phyloP scores from a whole-genome alignment of 2,888 invertebrate species.

The Diplazon laetatorius region DNA sequence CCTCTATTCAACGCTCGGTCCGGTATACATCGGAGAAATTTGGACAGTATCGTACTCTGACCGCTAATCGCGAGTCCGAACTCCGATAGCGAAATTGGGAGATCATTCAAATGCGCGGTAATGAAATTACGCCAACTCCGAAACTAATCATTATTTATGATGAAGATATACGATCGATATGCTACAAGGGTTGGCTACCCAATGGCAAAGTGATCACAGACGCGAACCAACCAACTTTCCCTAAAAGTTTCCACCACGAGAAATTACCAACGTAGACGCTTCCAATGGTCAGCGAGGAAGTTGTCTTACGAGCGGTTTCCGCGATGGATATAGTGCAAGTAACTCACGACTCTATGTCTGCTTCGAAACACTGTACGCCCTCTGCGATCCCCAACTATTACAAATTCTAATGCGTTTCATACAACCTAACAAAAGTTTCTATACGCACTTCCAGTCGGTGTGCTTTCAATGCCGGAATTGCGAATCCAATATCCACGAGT shows the following conservation, averaged over 20 bases:
- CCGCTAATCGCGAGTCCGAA: too few species aligned
- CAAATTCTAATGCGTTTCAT: conserved; percentile 58
- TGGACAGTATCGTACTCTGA: too few species aligned
- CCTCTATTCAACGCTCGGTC: too few species aligned
- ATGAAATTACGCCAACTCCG: neutral
- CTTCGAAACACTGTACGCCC: conserved; percentile 28
- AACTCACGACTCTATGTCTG: conserved; percentile 22
- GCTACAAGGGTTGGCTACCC: neutral
- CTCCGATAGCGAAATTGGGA: too few species aligned
- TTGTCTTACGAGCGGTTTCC: conserved; percentile 49
- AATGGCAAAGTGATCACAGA: neutral
- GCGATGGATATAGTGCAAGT: conserved; percentile 16
- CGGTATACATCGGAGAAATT: too few species aligned
- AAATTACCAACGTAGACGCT: conserved; percentile 70
- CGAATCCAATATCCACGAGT: conserved; percentile 51
- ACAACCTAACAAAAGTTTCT: conserved; percentile 12
- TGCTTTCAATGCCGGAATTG: neutral
- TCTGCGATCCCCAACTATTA: conserved; percentile 39
- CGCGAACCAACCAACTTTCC: conserved; percentile 31
- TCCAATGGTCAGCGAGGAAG: conserved; percentile 61
- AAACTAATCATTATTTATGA: conserved; percentile 44
- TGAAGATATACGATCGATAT: conserved; percentile 32
- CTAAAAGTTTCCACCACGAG: conserved; percentile 58
- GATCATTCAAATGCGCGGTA: neutral
- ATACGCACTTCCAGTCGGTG: conserved; percentile 20